phyloP scores from a whole-genome alignment of 2,113 vertebrate species.

The Panurus biarmicus region DNA sequence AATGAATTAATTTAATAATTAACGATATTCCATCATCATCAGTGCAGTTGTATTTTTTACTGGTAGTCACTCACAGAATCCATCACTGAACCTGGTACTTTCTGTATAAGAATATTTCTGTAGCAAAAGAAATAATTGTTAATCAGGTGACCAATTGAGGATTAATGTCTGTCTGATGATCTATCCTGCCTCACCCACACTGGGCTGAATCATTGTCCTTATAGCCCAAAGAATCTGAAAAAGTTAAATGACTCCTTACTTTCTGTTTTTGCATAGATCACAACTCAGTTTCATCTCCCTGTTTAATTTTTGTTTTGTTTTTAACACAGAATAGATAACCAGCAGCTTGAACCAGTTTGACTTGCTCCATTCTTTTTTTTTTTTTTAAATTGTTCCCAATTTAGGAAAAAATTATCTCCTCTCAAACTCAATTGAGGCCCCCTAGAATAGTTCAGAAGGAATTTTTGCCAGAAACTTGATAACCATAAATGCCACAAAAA shows the following conservation, averaged over 20 bases:
- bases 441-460: not conserved
- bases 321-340: not conserved
- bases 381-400: not conserved
- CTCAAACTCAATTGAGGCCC: not conserved
- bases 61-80: no score
- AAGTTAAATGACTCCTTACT: not conserved
- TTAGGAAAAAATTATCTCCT: not conserved
- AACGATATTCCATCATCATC: no score
- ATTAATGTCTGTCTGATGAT: not conserved
- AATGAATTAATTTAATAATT: no score
- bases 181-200: not conserved
- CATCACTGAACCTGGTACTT: no score
- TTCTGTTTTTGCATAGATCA: not conserved
- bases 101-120: no score
- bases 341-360: not conserved
- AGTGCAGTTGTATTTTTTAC: no score
- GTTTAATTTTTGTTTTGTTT: not conserved
- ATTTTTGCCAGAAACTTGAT: not conserved
- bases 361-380: not conserved
- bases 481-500: not conserved
- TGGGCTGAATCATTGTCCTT: not conserved
- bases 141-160: not conserved
- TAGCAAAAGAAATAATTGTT: not conserved
- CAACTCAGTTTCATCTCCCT: not conserved
- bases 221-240: not conserved